Conservation (phyloP, 2,113 vertebrate species). For the Cairina moschata region DNA sequence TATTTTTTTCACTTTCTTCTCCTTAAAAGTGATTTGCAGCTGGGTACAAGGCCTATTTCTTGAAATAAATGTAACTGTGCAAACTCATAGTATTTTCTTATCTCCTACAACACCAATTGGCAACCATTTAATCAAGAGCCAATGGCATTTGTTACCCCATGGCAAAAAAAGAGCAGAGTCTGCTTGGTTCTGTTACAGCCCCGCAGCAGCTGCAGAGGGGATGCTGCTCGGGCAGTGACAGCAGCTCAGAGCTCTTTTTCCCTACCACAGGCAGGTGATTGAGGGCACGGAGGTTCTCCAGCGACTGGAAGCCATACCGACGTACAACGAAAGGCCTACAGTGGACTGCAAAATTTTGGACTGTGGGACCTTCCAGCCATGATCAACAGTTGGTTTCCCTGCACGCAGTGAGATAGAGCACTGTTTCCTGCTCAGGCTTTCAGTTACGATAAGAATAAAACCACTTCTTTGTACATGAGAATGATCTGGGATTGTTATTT, state of each 20-base stretch:
- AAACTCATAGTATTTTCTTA: neutral
- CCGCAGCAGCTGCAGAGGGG: neutral
- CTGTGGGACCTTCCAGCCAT: conserved; percentile 78
- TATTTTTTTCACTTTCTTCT: neutral
- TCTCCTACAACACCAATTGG: neutral
- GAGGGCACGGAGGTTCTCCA: conserved; percentile 86
- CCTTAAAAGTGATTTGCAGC: neutral
- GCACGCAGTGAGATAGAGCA: neutral
- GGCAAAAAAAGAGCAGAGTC: neutral
- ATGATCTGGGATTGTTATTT: neutral
- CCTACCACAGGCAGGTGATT: conserved; percentile 78
- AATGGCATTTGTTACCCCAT: neutral
- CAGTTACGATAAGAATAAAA: conserved; percentile 26
- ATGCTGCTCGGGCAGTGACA: neutral
- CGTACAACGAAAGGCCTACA: conserved; percentile 83
- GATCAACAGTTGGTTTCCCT: neutral
- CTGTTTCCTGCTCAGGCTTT: neutral
- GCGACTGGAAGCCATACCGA: conserved; percentile 79
- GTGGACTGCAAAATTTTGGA: conserved; percentile 77
- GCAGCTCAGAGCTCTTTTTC: neutral
- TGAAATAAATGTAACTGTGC: neutral
- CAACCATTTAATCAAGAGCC: neutral
- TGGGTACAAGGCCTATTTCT: neutral
- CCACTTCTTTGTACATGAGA: neutral
- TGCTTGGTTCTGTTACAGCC: neutral